Evolutionary conservation across 2,113 vertebrate genomes (phyloP), one percentile per base, ranked within the genome.

Genomic region (Microcebus tavaratra): DNA sequence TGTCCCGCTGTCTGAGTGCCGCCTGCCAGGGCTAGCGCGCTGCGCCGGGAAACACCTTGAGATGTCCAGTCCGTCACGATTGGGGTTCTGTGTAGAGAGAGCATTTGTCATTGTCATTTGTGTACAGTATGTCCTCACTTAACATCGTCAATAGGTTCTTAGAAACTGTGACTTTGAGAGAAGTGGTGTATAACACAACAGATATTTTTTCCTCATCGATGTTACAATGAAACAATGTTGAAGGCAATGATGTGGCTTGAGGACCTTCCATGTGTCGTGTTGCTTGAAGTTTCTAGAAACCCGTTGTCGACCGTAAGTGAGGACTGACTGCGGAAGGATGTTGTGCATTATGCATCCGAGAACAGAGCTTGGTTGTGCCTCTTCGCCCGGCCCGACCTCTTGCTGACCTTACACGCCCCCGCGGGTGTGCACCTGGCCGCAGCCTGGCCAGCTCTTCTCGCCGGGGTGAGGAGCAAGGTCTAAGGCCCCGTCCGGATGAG

Each of bases 11-110:
- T 34, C 73, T 34, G 25, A 55, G 57, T 4, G 2, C 72, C 79
- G 50, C 45, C 73, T 63, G 18, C 45, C 4, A 1, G 83, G 55
- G 63, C 81, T 39, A 11, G 36, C 17, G 3, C 27, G 0, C 21
- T 12, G 0, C 29, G 14, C 34, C 29, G 0, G 1, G 21, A 29
- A 29, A 15, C 15, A 0, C 20, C 25, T 6, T 15, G 27, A 31
- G 79, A 34, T 6, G 11, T 21, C 68, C 63, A 14, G 4, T 20
- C 42, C 8, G 63, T 53, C 63, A 20, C 0, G 0, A 34, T 27
- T 18, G 20, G 88, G 67, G 39, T 23, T 55, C 68, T 42, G 0
- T 11, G 0, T 21, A 31, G 59, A 84, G 63, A 31, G 59, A 84
- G 63, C 29, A 57, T 5, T 0, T 4, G 27, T 70, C 39, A 8